Conservation (phyloP, 2,888 invertebrate genomes). For the Drosophila mulleri region DNA sequence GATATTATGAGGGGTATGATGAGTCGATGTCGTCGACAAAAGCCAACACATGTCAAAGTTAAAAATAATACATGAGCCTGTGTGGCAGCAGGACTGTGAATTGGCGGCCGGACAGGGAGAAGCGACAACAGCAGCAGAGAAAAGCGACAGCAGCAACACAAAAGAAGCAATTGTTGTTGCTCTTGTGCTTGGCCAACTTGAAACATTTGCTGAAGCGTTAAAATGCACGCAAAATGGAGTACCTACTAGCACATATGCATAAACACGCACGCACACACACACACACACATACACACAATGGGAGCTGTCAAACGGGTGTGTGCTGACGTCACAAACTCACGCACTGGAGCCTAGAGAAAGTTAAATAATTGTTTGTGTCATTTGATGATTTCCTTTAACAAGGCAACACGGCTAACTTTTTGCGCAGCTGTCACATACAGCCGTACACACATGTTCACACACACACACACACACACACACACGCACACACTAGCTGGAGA, state of each 20-base stretch:
- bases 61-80: conserved; percentile 66
- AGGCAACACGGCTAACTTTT: conserved; percentile 61
- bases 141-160: conserved; percentile 14
- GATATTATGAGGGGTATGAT: conserved; percentile 61
- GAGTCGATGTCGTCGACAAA: conserved; percentile 70
- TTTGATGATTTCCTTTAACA: conserved; percentile 79
- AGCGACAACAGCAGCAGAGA: not conserved
- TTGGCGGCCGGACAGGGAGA: conserved; percentile 22
- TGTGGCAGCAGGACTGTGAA: conserved; percentile 13
- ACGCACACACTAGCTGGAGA: conserved; percentile 20
- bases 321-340: conserved; percentile 72
- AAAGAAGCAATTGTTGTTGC: conserved; percentile 51
- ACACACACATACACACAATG: conserved; percentile 1
- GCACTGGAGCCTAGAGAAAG: conserved; percentile 71
- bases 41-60: conserved; percentile 79
- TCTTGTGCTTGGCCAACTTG: conserved; percentile 55
- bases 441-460: not conserved
- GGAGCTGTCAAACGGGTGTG: conserved; percentile 57
- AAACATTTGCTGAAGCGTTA: conserved; percentile 63
- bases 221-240: conserved; percentile 51
- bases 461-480: conserved; percentile 13
- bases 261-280: conserved; percentile 4
- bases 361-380: conserved; percentile 81
- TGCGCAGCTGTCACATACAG: conserved; percentile 59
- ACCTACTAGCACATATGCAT: conserved; percentile 18